Evolutionary conservation across 1,140 invertebrate genomes (phyloP).

Genomic region (Cyclina sinensis): DNA sequence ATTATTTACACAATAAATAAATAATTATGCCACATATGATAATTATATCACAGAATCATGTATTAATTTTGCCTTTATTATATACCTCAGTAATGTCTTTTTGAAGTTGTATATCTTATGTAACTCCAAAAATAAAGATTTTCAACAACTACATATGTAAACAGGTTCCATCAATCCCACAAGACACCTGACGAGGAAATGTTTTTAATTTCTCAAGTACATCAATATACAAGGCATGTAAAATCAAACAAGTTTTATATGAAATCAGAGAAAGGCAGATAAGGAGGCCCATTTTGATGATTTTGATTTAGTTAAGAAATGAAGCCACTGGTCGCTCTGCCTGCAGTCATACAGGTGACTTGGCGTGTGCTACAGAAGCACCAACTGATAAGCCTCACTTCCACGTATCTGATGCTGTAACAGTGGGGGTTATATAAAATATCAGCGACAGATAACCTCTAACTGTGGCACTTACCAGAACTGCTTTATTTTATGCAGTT

Average conservation of each 20-base stretch:
- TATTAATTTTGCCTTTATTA: no score
- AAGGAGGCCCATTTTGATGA: constrained; percentile 31
- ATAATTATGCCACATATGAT: no score
- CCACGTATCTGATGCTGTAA: constrained; percentile 40
- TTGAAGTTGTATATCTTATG: no score
- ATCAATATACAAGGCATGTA: constrained; percentile 25
- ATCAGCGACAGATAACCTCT: constrained; percentile 61
- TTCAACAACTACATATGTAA: background rate
- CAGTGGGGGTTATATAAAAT: constrained; percentile 57
- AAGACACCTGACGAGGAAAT: constrained; percentile 19
- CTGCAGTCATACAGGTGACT: constrained; percentile 30
- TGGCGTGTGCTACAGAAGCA: constrained; percentile 32
- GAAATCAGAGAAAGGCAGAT: constrained; percentile 40
- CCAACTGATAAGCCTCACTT: constrained; percentile 39
- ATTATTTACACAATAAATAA: no score
- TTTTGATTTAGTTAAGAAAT: constrained; percentile 43
- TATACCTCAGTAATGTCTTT: no score
- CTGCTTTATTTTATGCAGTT: constrained; percentile 45
- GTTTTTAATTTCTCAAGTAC: background rate
- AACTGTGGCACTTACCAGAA: constrained; percentile 63
- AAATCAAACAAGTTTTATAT: constrained; percentile 57
- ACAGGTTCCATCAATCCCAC: background rate
- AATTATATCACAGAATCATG: no score
- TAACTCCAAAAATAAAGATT: background rate
- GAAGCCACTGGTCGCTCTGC: background rate